phyloP scores from a whole-genome alignment of 2,113 vertebrate species.

The Urocitellus parryii region DNA sequence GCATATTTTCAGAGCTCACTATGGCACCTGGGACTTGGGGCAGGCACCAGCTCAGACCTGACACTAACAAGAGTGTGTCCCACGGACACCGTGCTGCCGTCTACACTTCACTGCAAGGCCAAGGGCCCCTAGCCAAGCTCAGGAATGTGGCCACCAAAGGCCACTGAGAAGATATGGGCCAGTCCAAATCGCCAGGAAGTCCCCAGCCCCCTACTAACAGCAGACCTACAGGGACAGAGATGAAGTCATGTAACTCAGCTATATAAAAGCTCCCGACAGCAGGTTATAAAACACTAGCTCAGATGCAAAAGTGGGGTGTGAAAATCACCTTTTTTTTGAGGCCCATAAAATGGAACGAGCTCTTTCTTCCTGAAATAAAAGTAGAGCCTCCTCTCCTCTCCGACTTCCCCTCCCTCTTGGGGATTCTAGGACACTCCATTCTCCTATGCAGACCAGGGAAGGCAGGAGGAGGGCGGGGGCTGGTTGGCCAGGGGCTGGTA shows the following conservation, averaged over 20 bases:
- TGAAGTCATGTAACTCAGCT: not conserved
- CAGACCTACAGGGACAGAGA: not conserved
- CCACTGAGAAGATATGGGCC: not conserved
- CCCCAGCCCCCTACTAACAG: not conserved
- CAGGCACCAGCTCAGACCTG: not conserved
- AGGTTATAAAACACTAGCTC: not conserved
- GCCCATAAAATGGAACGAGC: not conserved
- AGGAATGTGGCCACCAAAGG: not conserved
- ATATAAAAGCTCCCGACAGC: not conserved
- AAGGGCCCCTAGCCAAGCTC: not conserved
- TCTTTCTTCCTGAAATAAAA: not conserved
- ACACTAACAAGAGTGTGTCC: not conserved
- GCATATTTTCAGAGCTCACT: not conserved
- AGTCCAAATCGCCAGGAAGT: not conserved
- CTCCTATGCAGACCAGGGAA: not conserved
- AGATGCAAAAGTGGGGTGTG: not conserved
- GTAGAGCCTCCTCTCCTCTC: not conserved
- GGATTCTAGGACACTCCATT: not conserved
- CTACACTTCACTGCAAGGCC: not conserved
- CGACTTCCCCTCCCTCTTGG: not conserved
- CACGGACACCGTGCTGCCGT: fast-evolving
- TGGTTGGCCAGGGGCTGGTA: fast-evolving
- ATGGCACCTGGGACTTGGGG: not conserved
- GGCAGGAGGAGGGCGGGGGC: not conserved
- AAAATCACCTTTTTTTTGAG: not conserved